Evolutionary conservation across 1,140 invertebrate species (phyloP).

Genomic region (Pachypeltis micranthus): DNA sequence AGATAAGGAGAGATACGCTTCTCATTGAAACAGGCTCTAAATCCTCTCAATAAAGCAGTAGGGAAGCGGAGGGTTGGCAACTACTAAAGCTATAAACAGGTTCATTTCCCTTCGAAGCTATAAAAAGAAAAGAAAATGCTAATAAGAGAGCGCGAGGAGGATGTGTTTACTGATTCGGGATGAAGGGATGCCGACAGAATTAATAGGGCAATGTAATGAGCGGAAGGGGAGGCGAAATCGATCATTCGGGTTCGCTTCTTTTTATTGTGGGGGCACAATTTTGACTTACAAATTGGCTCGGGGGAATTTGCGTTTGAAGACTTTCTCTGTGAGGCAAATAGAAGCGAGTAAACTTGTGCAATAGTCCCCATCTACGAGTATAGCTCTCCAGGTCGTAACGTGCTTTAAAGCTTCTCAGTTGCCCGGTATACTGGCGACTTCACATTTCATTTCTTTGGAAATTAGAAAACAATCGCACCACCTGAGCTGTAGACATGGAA

Average conservation of each 20-base stretch:
- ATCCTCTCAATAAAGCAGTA: no score
- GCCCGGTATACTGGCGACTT: not conserved
- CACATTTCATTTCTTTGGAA: not conserved
- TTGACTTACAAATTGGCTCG: conserved; percentile 1
- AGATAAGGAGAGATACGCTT: no score
- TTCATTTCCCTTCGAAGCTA: not conserved
- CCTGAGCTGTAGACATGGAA: not conserved
- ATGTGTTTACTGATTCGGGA: not conserved
- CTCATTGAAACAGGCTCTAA: no score
- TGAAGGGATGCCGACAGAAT: not conserved
- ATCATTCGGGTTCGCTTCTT: not conserved
- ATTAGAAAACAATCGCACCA: not conserved
- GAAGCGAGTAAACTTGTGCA: not conserved
- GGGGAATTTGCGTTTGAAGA: not conserved
- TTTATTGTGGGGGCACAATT: not conserved
- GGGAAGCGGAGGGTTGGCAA: no score
- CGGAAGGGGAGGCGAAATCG: not conserved
- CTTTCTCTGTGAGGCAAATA: conserved; percentile 1
- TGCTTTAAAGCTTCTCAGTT: not conserved
- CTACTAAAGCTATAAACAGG: not conserved
- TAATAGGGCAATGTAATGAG: conserved; percentile 6
- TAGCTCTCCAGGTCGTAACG: not conserved
- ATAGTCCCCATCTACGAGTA: not conserved
- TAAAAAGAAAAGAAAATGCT: conserved; percentile 10
- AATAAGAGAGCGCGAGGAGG: conserved; percentile 1